phyloP scores from a whole-genome alignment of 2,888 invertebrate genomes.

The Drosophila mettleri region DNA sequence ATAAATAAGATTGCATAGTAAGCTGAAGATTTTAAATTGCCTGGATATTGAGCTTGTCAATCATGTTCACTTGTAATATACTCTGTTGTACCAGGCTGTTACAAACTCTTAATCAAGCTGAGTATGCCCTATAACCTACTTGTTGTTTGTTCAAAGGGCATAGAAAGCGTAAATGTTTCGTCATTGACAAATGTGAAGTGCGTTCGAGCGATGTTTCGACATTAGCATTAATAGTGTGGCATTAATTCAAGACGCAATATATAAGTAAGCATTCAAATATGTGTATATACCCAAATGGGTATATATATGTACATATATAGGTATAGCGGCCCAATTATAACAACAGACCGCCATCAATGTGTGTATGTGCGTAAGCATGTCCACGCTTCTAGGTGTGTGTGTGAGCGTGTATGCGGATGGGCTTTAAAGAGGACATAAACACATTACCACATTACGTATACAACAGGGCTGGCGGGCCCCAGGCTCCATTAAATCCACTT shows the following conservation, averaged over 20 bases:
- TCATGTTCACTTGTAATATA: too few relatives aligned
- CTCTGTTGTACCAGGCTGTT: too few relatives aligned
- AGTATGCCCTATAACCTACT: not conserved
- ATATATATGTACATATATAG: not conserved
- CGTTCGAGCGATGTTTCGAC: conserved; percentile 36
- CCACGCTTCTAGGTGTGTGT: not conserved
- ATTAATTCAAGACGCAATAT: conserved; percentile 61
- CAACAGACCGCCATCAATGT: conserved; percentile 54
- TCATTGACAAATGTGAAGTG: conserved; percentile 63
- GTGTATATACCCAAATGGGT: not conserved
- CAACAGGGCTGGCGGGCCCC: conserved; percentile 5
- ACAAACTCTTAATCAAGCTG: not conserved
- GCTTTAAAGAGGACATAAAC: conserved; percentile 65
- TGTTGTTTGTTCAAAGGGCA: conserved; percentile 3
- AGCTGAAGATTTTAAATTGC: too few relatives aligned
- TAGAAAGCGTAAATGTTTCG: conserved; percentile 5
- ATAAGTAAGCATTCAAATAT: conserved; percentile 5
- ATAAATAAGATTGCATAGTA: too few relatives aligned
- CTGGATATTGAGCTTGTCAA: not conserved
- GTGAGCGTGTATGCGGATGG: not conserved
- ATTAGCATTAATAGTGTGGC: conserved; percentile 73
- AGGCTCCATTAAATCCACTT: conserved; percentile 46
- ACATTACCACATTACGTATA: conserved; percentile 68
- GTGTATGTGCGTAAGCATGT: not conserved
- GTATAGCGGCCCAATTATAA: conserved; percentile 55